Conservation (phyloP, 2,888 invertebrate species). For the Suillia variegata region DNA sequence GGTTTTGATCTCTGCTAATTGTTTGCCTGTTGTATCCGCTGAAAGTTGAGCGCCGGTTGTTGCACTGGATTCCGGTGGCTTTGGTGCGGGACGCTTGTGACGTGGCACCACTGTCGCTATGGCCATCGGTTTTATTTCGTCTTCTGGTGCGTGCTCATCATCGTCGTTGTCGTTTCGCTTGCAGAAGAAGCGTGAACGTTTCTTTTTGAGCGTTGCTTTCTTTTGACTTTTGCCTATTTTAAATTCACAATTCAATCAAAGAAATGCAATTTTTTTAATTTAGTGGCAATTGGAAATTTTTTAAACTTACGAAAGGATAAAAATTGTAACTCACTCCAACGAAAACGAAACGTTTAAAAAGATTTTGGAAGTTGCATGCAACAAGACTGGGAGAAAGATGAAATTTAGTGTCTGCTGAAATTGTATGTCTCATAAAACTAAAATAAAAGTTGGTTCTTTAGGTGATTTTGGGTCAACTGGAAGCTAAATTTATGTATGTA, state of each 20-base stretch:
- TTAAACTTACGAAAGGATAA: too few species aligned
- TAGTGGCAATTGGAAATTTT: too few species aligned
- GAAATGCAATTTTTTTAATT: background rate
- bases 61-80: slow-evolving; percentile 26
- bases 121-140: background rate
- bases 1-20: background rate
- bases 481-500: too few species aligned
- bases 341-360: background rate
- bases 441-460: too few species aligned
- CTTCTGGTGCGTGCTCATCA: slow-evolving; percentile 11
- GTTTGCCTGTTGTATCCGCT: slow-evolving; percentile 17
- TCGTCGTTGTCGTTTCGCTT: slow-evolving; percentile 18
- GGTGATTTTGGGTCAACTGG: too few species aligned
- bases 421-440: too few species aligned
- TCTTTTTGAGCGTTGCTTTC: background rate
- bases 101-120: slow-evolving; percentile 17
- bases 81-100: slow-evolving; percentile 37
- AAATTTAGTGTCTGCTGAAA: too few species aligned
- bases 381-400: background rate
- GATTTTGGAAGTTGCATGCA: background rate
- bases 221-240: background rate
- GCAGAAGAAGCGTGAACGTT: slow-evolving; percentile 29
- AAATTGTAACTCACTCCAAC: too few species aligned
- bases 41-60: slow-evolving; percentile 4
- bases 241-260: background rate